Evolutionary conservation across 2,888 invertebrate species (phyloP).

Genomic region (Gastrophysa polygoni): DNA sequence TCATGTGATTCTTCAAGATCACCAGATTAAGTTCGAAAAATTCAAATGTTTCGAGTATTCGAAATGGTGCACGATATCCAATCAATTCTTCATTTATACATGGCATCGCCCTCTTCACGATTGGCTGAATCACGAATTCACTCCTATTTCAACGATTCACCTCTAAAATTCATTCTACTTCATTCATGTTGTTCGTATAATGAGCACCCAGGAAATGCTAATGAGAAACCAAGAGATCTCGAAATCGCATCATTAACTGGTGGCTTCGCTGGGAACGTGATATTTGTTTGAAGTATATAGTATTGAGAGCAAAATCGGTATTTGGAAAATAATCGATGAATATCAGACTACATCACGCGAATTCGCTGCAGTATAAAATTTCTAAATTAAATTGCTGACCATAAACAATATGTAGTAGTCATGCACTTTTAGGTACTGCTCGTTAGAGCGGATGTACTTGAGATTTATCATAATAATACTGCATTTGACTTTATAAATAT

Average conservation of each 20-base stretch:
- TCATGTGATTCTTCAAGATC: no score
- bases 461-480: constrained; percentile 39
- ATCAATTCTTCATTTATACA: neutral
- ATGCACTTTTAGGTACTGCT: constrained; percentile 34
- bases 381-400: constrained; percentile 22
- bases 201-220: neutral
- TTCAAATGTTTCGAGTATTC: neutral
- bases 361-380: constrained; percentile 25
- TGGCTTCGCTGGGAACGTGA: constrained; percentile 3
- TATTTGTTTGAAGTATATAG: constrained; percentile 9
- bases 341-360: constrained; percentile 24
- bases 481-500: constrained; percentile 37
- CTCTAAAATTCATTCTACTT: neutral
- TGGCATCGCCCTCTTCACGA: neutral
- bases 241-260: constrained; percentile 1
- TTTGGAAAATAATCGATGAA: constrained; percentile 18
- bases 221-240: neutral
- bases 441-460: constrained; percentile 38
- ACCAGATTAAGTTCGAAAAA: no score
- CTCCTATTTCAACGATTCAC: neutral
- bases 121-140: neutral
- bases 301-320: constrained; percentile 12
- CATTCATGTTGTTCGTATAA: neutral
- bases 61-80: neutral
- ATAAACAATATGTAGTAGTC: constrained; percentile 20